Evolutionary conservation across 2,888 invertebrate species (phyloP), one percentile per base, ranked within the genome.

Genomic region (Falcaria lacertinaria): DNA sequence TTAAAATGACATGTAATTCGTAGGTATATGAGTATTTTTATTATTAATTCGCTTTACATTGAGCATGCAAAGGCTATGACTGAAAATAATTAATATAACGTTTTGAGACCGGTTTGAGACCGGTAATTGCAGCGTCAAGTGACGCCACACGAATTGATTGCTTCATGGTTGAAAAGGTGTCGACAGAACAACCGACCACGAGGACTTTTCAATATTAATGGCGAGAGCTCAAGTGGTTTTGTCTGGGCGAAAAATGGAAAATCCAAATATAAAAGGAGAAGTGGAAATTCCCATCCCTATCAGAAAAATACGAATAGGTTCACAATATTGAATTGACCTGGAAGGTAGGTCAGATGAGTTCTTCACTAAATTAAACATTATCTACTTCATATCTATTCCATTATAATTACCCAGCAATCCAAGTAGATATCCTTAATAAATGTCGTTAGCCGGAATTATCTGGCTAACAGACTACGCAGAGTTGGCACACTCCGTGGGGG

Each of bases 191-290:
- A 63, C 66, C 64, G 62, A 63, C 66, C 62, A 56, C 60, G 56
- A 75, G 75, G 50, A 68, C 74, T 65, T 71, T 77, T 80, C 72
- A 83, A 81, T 81, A 77, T 79, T 79, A 80, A 82, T 76, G 64
- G 68, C 33, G 42, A 54, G 57, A 55, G 54, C 60, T 69, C 60
- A 67, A 77, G 68, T 63, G 68, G 66, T 66, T 73, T 69, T 70
- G 75, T 75, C 70, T 72, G 71, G 54, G 39, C 25, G 33, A 36
- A 36, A 36, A 17, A 19, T 34, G 16, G n/a, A 22, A 44, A 45
- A 44, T 43, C 47, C 41, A 52, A 42, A 37, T 34, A 35, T n/a
- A 28, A 11, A 28, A 28, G 28, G 28, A 7, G 11, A 3, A 28
- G 11, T 11, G 28, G 11, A n/a, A n/a, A n/a, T n/a, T n/a, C n/a